phyloP scores from a whole-genome alignment of 2,113 vertebrate genomes.

The Chloropsis cyanopogon region DNA sequence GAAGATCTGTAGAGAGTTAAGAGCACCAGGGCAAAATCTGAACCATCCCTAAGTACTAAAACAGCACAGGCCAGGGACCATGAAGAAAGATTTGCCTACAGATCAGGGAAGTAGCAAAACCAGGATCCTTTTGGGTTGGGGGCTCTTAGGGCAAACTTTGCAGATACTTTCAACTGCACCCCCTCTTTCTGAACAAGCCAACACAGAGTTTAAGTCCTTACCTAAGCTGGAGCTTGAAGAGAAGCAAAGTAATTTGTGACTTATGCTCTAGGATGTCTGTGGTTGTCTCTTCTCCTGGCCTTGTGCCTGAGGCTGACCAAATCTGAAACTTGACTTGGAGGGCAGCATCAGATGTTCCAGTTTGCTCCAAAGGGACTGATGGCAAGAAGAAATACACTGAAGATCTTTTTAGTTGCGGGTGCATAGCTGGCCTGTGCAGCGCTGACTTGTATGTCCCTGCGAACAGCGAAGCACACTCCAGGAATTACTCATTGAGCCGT shows the following conservation, averaged over 20 bases:
- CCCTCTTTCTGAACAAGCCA: background rate
- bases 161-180: background rate
- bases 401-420: background rate
- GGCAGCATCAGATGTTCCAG: background rate
- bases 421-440: background rate
- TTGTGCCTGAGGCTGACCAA: background rate
- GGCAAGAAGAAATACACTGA: background rate
- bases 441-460: background rate
- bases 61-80: background rate
- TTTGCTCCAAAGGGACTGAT: background rate
- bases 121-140: background rate
- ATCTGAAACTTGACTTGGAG: background rate
- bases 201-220: background rate
- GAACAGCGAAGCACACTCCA: background rate
- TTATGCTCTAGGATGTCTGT: accelerated
- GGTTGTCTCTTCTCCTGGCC: background rate
- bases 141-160: background rate
- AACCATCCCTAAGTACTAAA: background rate
- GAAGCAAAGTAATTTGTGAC: background rate
- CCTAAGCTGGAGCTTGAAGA: background rate
- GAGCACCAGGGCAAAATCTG: background rate
- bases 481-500: background rate
- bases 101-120: background rate
- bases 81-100: background rate
- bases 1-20: background rate